Evolutionary conservation across 1,140 invertebrate species (phyloP), one percentile per base, ranked within the genome.

Genomic region (Lordiphosa collinella): DNA sequence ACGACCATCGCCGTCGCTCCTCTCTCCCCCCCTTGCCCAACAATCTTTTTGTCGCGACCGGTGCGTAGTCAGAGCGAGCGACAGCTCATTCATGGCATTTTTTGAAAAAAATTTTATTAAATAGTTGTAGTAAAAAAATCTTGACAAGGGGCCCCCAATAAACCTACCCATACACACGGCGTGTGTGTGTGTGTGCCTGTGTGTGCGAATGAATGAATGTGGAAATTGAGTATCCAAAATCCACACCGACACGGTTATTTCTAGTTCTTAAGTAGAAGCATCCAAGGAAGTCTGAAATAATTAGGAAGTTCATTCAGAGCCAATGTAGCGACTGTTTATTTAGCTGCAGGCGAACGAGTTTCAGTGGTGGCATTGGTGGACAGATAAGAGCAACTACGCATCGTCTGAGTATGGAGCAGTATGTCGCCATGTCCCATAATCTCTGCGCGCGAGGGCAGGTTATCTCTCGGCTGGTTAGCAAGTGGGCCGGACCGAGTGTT

Each of bases 71-170:
- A 52, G 10, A 41, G 10, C 6, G 16, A 14, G 13, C 59, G 40
- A 29, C 41, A 22, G 25, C 62, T 64, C 61, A 64, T 64, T 64
- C 59, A 63, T 52, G 6, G 52, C 12, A 52, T 53, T 18, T 18
- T 18, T 18, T 63, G 31, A 12, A 36, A 12, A 49, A 18, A 16
- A 25, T 32, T 49, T 44, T 63, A 63, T 63, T 44, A 64, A 63
- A 54, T 64, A 64, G 64, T 69, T 76, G 62, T 79, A 79, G 74
- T 73, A 78, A 72, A 74, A 25, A 25, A 25, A 25, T 54, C 69
- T 66, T 51, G 58, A 51, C 46, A 43, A 67, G 64, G 70, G 63
- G 41, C 60, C 60, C 57, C 58, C 22, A 62, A 63, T 63, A 44
- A 63, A 53, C 44, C 56, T 47, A 41, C 46, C 46, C 37, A 46